phyloP scores from a whole-genome alignment of 2,113 vertebrate genomes.

The Typhlomys cinereus region DNA sequence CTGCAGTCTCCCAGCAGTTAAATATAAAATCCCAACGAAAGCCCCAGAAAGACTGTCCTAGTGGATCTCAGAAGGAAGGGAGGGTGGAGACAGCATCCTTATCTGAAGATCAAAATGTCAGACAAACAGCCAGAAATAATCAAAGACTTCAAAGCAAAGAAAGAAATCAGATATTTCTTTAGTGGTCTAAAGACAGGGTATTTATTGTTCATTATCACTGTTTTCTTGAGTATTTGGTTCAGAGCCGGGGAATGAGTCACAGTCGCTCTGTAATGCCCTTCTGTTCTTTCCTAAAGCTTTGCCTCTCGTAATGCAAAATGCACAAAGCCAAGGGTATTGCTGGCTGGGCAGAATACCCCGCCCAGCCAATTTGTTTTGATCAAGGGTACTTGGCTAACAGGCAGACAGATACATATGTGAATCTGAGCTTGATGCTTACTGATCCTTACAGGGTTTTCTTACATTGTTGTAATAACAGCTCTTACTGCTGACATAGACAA shows the following conservation, averaged over 20 bases:
- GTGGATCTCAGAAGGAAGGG: neutral
- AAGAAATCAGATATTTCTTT: conserved; percentile 6
- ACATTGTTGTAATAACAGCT: conserved; percentile 3
- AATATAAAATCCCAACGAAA: neutral
- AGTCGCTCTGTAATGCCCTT: conserved; percentile 32
- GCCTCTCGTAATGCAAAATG: neutral
- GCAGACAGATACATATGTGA: neutral
- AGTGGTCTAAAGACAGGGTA: neutral
- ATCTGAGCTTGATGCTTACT: conserved; percentile 16
- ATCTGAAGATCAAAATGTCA: conserved; percentile 36
- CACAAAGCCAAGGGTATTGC: neutral
- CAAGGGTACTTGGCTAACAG: neutral
- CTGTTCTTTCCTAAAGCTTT: too few species aligned
- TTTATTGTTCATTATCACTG: conserved; percentile 19
- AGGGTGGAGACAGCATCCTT: neutral
- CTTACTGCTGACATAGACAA: conserved; percentile 45
- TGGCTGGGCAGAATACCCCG: neutral
- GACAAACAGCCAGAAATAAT: conserved; percentile 48
- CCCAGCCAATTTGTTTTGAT: neutral
- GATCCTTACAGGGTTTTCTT: conserved; percentile 4
- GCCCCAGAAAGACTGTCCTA: neutral
- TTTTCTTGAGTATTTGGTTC: conserved; percentile 31
- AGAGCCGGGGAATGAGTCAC: neutral
- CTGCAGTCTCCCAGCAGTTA: neutral
- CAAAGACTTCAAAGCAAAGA: conserved; percentile 58